A percentile compares a stretch with the other conserved stretches of the same genome.
phyloP scores from a whole-genome alignment of 1,140 invertebrate species.

The Cyrtorhinus lividipennis region DNA sequence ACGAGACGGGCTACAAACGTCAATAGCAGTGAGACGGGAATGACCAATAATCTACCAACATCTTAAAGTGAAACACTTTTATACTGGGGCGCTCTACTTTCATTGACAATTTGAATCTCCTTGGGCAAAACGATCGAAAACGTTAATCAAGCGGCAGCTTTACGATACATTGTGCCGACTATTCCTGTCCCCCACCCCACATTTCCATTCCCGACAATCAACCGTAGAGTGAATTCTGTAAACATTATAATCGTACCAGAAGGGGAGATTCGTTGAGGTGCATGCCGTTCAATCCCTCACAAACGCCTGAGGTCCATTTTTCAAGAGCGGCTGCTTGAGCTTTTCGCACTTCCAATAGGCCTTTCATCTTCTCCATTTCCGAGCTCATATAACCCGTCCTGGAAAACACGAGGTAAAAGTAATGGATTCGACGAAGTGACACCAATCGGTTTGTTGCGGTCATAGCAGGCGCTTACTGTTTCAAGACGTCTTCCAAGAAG shows the following conservation, averaged over 20 bases:
- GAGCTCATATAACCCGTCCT: slow-evolving; percentile 49
- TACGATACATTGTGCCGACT: too few relatives aligned
- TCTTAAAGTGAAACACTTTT: neutral
- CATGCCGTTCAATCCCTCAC: neutral
- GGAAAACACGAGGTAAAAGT: neutral
- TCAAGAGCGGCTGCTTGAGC: slow-evolving; percentile 36
- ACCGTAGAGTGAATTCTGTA: too few relatives aligned
- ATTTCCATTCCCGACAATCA: too few relatives aligned
- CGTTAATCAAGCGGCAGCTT: too few relatives aligned
- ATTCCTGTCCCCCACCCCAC: too few relatives aligned
- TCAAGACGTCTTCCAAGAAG: slow-evolving; percentile 72
- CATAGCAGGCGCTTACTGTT: slow-evolving; percentile 28
- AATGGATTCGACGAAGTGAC: neutral
- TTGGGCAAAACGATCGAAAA: too few relatives aligned
- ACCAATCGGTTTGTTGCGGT: too few relatives aligned
- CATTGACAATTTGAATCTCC: too few relatives aligned
- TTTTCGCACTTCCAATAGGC: slow-evolving; percentile 33
- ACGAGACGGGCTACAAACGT: slow-evolving; percentile 37
- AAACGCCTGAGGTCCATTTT: slow-evolving; percentile 30
- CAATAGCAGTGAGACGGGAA: too few relatives aligned
- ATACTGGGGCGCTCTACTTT: too few relatives aligned
- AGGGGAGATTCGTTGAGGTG: neutral
- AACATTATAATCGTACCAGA: too few relatives aligned
- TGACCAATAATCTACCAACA: too few relatives aligned
- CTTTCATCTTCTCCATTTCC: slow-evolving; percentile 41